Evolutionary conservation across 2,113 vertebrate genomes (phyloP).

Genomic region (Lepus europaeus): DNA sequence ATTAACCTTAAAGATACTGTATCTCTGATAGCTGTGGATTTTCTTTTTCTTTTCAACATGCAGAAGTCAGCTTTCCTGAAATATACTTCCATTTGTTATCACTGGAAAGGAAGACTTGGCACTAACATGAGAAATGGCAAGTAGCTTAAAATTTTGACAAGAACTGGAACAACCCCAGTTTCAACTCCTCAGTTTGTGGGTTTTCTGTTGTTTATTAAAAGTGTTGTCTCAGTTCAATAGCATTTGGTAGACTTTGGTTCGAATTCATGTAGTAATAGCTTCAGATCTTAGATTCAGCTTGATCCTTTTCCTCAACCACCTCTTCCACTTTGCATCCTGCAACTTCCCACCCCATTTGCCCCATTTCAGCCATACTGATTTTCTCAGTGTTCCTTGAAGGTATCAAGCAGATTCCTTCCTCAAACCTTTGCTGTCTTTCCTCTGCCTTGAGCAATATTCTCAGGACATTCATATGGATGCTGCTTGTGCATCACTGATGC

Average conservation of each 20-base stretch:
- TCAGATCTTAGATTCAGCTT: not conserved
- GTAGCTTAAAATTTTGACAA: not conserved
- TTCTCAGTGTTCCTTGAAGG: not conserved
- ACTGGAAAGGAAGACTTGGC: not conserved
- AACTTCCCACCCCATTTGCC: not conserved
- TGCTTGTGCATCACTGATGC: not conserved
- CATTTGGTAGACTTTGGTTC: not conserved
- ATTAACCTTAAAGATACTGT: not conserved
- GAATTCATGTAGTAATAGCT: not conserved
- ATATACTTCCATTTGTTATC: not conserved
- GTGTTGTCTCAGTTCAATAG: not conserved
- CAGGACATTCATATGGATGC: not conserved
- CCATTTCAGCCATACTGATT: not conserved
- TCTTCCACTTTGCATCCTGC: not conserved
- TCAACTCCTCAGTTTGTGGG: not conserved
- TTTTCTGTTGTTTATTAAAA: not conserved
- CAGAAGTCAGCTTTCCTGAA: not conserved
- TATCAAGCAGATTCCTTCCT: not conserved
- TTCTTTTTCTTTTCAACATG: conserved; percentile 11
- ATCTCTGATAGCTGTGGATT: not conserved
- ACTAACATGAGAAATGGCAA: conserved; percentile 29
- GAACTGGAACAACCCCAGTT: not conserved
- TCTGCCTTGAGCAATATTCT: not conserved
- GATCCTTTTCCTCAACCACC: not conserved
- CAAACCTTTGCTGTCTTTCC: not conserved